phyloP scores from a whole-genome alignment of 2,797 vertebrate genomes.

The Scyliorhinus canicula region DNA sequence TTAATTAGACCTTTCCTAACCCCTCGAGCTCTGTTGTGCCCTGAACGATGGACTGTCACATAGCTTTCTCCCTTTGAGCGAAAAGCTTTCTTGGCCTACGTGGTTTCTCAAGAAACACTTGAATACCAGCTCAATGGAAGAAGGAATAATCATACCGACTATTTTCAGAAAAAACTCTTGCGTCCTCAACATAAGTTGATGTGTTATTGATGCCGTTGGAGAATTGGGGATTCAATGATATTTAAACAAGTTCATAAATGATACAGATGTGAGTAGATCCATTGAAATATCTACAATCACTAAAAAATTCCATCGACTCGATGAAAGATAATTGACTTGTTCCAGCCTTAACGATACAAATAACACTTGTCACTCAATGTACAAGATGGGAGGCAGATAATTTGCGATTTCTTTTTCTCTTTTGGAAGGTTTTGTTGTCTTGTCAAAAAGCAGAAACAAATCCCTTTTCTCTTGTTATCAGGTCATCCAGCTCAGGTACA shows the following conservation, averaged over 20 bases:
- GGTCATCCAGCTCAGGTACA: neutral
- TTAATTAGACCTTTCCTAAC: neutral
- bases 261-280: neutral
- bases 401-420: neutral
- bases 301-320: neutral
- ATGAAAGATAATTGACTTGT: slow-evolving; percentile 10
- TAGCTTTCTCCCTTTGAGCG: neutral
- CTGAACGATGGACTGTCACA: neutral
- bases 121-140: neutral
- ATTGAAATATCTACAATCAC: neutral
- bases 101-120: neutral
- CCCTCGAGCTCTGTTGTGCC: neutral
- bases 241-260: neutral
- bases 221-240: neutral
- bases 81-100: neutral
- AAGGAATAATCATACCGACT: neutral
- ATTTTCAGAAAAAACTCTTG: neutral
- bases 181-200: neutral
- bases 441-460: neutral
- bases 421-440: neutral
- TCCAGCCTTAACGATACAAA: neutral
- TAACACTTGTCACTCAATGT: neutral
- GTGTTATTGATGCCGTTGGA: neutral
- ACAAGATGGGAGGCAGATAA: neutral
- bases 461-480: neutral